Evolutionary conservation across 2,797 vertebrate species (phyloP), one percentile per base, ranked within the genome.

Genomic region (Sebastolobus altivelis): DNA sequence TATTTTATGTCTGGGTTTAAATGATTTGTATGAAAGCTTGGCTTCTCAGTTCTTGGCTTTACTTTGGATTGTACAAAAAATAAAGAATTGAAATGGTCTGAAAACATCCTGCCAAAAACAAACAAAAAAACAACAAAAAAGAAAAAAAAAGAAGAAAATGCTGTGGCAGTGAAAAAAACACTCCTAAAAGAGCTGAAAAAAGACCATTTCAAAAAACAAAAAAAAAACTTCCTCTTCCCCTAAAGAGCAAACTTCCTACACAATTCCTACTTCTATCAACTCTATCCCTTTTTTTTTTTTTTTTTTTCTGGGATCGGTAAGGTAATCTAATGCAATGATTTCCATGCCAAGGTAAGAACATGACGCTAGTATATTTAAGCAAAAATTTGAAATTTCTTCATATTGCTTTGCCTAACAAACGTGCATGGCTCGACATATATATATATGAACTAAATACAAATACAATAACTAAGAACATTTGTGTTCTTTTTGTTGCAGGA

Each of bases 31-130:
- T 96, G 96, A 98, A 95, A 96, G 97, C 96, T 97, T 97, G 96
- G 96, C 97, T 97, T 97, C 95, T 96, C 95, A 88, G 88, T 93
- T 97, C 91, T 96, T 96, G 97, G 96, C 96, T 94, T 97, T 97
- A 95, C 95, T 97, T 95, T 95, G 96, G 96, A 96, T 96, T 99
- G 98, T 98, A 96, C 73, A 97, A 97, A 89, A 97, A 97, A 97
- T 97, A 99, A 99, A 98, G 96, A 97, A 95, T 96, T 98, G 97
- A 97, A 99, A 98, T 99, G 98, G 98, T 99, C 97, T 97, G 31
- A 93, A 95, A 94, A 93, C 16, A 85, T 93, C 92, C 95, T 95
- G 90, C 81, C 95, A 94, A 86, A 95, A 87, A 79, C 68, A 90
- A 90, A 72, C 33, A 88, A 25, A 65, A 71, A 56, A 37, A 88